Evolutionary conservation across 2,888 invertebrate genomes (phyloP).

Genomic region (Rhorus exstirpatorius): DNA sequence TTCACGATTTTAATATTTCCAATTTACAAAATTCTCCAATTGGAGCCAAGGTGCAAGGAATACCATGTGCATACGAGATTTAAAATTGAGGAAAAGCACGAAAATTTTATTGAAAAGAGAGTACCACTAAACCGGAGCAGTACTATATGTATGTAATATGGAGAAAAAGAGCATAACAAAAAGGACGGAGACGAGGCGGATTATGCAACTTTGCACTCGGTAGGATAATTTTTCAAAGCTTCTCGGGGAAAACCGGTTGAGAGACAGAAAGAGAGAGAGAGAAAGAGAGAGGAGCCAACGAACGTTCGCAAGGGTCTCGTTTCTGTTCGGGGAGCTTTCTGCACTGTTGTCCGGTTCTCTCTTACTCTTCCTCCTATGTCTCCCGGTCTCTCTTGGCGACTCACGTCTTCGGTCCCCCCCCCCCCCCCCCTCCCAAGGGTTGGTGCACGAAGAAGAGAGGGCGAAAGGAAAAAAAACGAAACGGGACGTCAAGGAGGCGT

Average conservation of each 20-base stretch:
- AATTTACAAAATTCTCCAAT: too few species aligned
- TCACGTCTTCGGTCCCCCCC: slow-evolving; percentile 27
- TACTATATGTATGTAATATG: slow-evolving; percentile 3
- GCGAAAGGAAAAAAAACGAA: slow-evolving; percentile 43
- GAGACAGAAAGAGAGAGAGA: slow-evolving; percentile 16
- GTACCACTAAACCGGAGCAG: slow-evolving; percentile 39
- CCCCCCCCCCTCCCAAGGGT: slow-evolving; percentile 16
- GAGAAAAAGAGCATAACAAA: slow-evolving; percentile 28
- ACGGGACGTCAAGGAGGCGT: slow-evolving; percentile 43
- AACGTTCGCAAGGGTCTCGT: slow-evolving; percentile 72
- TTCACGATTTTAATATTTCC: too few species aligned
- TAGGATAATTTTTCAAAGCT: slow-evolving; percentile 84
- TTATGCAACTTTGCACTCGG: slow-evolving; percentile 83
- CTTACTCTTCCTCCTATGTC: slow-evolving; percentile 43
- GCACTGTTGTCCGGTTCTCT: slow-evolving; percentile 38
- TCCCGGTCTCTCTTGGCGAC: slow-evolving; percentile 50
- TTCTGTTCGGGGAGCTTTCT: slow-evolving; percentile 66
- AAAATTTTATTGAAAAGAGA: slow-evolving; percentile 56
- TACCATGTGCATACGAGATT: too few species aligned
- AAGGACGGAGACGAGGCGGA: slow-evolving; percentile 71
- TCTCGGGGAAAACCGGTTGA: slow-evolving; percentile 55
- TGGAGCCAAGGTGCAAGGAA: too few species aligned
- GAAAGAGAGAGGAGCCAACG: slow-evolving; percentile 55
- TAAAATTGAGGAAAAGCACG: slow-evolving; percentile 38
- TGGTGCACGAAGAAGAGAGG: slow-evolving; percentile 43